Percentiles rank a stretch among this genome's conserved stretches.
Conservation (phyloP, 2,888 invertebrate species). For the Zygothrica quintamaculata region DNA sequence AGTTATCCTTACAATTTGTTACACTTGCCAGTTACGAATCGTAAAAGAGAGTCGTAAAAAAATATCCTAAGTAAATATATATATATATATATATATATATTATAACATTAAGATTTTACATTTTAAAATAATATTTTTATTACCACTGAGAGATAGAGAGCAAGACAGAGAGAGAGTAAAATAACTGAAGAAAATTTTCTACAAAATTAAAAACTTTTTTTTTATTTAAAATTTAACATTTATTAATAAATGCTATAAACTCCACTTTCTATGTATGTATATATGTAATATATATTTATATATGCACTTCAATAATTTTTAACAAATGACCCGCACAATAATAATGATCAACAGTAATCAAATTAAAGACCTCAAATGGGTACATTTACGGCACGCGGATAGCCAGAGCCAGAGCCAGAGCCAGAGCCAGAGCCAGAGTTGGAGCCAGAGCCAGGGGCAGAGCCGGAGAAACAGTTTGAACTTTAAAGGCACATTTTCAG, state of each 20-base stretch:
- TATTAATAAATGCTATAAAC: slow-evolving; percentile 7
- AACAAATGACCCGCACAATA: slow-evolving; percentile 55
- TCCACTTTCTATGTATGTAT: slow-evolving; percentile 43
- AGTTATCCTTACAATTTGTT: slow-evolving; percentile 60
- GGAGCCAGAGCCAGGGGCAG: neutral
- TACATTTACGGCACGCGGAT: slow-evolving; percentile 32
- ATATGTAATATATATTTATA: no score
- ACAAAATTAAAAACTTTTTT: no score
- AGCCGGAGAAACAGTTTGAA: slow-evolving; percentile 2
- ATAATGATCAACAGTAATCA: slow-evolving; percentile 68
- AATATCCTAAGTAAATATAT: slow-evolving; percentile 9
- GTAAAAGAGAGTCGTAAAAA: slow-evolving; percentile 8
- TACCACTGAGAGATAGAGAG: neutral
- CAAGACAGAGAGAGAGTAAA: no score
- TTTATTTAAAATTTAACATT: slow-evolving; percentile 2
- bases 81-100: neutral
- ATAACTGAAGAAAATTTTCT: no score
- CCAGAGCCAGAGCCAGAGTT: slow-evolving; percentile 8
- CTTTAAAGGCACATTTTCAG: slow-evolving; percentile 7
- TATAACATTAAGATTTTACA: no score
- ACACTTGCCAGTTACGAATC: slow-evolving; percentile 51
- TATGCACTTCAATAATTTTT: slow-evolving; percentile 14
- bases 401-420: slow-evolving; percentile 4
- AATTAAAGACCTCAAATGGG: slow-evolving; percentile 55
- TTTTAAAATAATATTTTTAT: neutral